Evolutionary conservation across 2,113 vertebrate species (phyloP).

Genomic region (Amazona guildingii): DNA sequence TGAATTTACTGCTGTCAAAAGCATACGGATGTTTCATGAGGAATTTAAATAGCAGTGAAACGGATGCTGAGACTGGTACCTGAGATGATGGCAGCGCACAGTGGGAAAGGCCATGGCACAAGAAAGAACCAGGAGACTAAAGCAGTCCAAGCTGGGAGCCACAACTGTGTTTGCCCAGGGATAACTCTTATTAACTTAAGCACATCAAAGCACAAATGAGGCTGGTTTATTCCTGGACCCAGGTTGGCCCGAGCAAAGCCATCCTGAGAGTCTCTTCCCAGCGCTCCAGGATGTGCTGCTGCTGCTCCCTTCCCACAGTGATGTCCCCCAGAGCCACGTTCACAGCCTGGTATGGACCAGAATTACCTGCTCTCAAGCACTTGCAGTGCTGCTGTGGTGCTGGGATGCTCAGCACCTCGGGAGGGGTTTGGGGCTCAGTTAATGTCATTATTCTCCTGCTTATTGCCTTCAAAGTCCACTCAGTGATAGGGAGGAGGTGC

Average conservation of each 20-base stretch:
- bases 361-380: not conserved
- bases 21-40: not conserved
- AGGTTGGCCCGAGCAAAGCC: not conserved
- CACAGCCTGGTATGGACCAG: not conserved
- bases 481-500: slow-evolving; percentile 18
- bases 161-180: not conserved
- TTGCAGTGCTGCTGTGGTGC: not conserved
- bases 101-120: not conserved
- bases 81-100: not conserved
- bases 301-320: not conserved
- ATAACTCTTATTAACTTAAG: not conserved
- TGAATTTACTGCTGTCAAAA: not conserved
- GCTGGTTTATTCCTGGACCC: not conserved
- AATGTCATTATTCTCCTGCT: slow-evolving; percentile 47
- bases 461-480: slow-evolving; percentile 27
- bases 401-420: not conserved
- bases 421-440: not conserved
- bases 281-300: not conserved
- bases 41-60: not conserved
- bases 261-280: not conserved
- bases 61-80: not conserved
- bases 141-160: not conserved
- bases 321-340: not conserved
- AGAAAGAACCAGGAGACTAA: not conserved
- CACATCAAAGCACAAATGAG: not conserved